Evolutionary conservation across 2,888 invertebrate genomes (phyloP), one percentile per base, ranked within the genome.

Genomic region (Gryllus longicercus): DNA sequence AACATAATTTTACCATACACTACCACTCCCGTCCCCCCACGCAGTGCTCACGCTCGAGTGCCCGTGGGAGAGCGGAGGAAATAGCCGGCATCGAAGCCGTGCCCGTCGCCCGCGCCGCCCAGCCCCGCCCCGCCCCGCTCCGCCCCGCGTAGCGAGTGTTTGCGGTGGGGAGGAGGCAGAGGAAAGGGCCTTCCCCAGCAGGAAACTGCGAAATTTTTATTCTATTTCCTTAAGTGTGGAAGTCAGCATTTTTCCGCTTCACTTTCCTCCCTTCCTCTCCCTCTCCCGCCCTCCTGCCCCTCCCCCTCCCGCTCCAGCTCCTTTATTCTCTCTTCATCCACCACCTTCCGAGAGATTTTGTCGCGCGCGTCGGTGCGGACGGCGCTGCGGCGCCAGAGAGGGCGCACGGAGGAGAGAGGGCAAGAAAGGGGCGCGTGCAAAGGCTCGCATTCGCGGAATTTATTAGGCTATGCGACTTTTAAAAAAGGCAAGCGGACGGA

Each of bases 121-220:
- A 1, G 21, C 21, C 25, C 25, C 25, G 4, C 25, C 4, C 25
- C 25, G 3, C 38, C 38, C 38, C 38, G 1, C 38, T 8, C 5
- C 38, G 8, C 38, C 38, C 38, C 8, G 8, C 38, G 38, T 8
- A 8, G 38, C 38, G 38, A 38, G 8, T 38, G 38, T 38, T 38
- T 38, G 38, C 38, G 38, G 38, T 38, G 38, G 38, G 38, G 38
- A 8, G 8, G 38, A 8, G 38, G 1, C 8, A 8, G 8, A 8
- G 38, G 38, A 8, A 8, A 5, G 38, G 8, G 38, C 38, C 38
- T 5, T 38, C 1, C 38, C n/a, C n/a, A 11, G n/a, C 63, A 63
- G 63, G n/a, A 63, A 63, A 63, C 63, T 63, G 63, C n/a, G 63
- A 63, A 63, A 18, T 63, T 63, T 63, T 63, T 63, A 63, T 63